Percentiles rank a stretch among this genome's conserved stretches.
Conservation (phyloP, 1,140 invertebrate genomes). For the Tachypleus tridentatus region DNA sequence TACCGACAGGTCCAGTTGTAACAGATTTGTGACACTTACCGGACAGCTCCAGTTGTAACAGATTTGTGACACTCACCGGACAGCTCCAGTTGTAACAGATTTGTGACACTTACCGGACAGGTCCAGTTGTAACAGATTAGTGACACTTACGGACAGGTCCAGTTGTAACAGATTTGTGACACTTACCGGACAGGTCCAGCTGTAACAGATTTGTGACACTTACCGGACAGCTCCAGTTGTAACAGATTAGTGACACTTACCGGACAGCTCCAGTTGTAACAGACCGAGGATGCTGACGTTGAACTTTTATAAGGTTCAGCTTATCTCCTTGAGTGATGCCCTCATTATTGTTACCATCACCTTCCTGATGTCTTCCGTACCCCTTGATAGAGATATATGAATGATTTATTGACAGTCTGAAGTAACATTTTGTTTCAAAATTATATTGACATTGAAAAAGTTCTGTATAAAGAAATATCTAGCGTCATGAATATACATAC, state of each 20-base stretch:
- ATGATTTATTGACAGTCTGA: too few species aligned
- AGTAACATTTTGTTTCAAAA: too few species aligned
- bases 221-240: neutral
- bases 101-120: neutral
- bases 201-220: neutral
- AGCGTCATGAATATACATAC: neutral
- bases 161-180: neutral
- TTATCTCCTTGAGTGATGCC: slow-evolving; percentile 17
- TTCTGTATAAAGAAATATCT: neutral
- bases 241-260: slow-evolving; percentile 30
- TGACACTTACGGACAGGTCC: neutral
- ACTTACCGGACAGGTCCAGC: neutral
- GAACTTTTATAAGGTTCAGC: slow-evolving; percentile 41
- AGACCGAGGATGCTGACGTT: slow-evolving; percentile 43
- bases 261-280: slow-evolving; percentile 37
- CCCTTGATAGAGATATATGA: neutral
- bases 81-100: neutral
- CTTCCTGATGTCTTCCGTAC: neutral
- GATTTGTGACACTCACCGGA: neutral
- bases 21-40: too few species aligned
- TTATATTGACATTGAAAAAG: too few species aligned
- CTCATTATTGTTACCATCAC: neutral
- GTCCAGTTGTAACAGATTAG: neutral
- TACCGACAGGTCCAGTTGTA: too few species aligned
- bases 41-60: too few species aligned